Conservation (phyloP, 2,888 invertebrate genomes). For the Pachymerium ferrugineum region DNA sequence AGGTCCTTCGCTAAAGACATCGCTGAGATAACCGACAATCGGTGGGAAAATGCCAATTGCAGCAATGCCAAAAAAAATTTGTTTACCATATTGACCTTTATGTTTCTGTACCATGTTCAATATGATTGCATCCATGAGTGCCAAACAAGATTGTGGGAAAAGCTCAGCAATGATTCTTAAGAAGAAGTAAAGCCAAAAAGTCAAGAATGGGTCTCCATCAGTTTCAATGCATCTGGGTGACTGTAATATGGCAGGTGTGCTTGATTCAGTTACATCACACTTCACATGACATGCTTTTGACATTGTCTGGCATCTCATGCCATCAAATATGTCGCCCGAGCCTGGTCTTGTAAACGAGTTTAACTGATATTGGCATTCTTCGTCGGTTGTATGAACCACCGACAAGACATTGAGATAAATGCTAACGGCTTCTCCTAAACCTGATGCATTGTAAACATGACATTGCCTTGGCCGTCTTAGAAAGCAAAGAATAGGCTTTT, state of each 20-base stretch:
- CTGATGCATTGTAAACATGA: slow-evolving; percentile 34
- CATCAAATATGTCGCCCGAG: background rate
- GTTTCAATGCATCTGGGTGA: slow-evolving; percentile 31
- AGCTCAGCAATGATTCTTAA: slow-evolving; percentile 64
- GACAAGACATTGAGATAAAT: background rate
- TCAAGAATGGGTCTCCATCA: slow-evolving; percentile 59
- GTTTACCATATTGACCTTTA: slow-evolving; percentile 29
- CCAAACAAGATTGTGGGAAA: slow-evolving; percentile 62
- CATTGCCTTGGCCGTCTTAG: background rate
- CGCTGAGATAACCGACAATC: slow-evolving; percentile 38
- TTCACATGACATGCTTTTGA: background rate
- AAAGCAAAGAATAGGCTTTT: slow-evolving; percentile 16
- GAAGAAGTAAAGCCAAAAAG: slow-evolving; percentile 65
- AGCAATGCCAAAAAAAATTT: slow-evolving; percentile 36
- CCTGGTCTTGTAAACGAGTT: background rate
- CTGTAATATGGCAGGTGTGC: background rate
- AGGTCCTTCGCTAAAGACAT: slow-evolving; percentile 36
- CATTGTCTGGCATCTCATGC: background rate
- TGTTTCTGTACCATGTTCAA: slow-evolving; percentile 37
- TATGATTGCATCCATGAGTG: slow-evolving; percentile 39
- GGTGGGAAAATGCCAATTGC: slow-evolving; percentile 36
- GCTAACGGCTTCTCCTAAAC: background rate
- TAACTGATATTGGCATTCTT: slow-evolving; percentile 10
- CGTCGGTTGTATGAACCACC: background rate
- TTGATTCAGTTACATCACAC: background rate